phyloP scores from a whole-genome alignment of 2,888 invertebrate species.

The Neoitamus cyanurus region DNA sequence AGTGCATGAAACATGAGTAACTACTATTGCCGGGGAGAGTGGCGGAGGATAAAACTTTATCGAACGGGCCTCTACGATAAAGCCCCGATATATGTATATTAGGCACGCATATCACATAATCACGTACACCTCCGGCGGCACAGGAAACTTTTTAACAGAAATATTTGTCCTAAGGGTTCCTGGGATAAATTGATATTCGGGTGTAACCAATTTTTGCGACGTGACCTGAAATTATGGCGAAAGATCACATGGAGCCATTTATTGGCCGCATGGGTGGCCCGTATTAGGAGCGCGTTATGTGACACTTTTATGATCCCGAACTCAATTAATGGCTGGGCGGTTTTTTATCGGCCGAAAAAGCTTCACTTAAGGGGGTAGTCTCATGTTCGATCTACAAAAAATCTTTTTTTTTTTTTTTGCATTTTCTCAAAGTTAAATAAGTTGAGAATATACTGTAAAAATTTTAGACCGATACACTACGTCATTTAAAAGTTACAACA shows the following conservation, averaged over 20 bases:
- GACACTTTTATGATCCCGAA: slow-evolving; percentile 36
- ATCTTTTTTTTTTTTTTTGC: no score
- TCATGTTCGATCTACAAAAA: no score
- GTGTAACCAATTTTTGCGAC: slow-evolving; percentile 50
- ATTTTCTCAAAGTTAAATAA: no score
- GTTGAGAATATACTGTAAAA: no score
- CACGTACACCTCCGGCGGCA: slow-evolving; percentile 37
- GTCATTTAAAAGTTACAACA: no score
- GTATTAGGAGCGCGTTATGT: slow-evolving; percentile 26
- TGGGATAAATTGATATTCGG: slow-evolving; percentile 44
- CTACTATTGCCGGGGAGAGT: background rate
- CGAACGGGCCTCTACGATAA: slow-evolving; percentile 23
- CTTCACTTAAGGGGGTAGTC: no score
- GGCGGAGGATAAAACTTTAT: slow-evolving; percentile 22
- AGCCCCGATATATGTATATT: slow-evolving; percentile 42
- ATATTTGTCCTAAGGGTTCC: slow-evolving; percentile 41
- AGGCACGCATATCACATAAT: slow-evolving; percentile 42
- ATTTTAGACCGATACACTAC: no score
- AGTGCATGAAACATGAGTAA: slow-evolving; percentile 14
- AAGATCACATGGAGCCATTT: slow-evolving; percentile 39
- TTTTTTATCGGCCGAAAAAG: background rate
- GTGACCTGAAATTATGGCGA: slow-evolving; percentile 50
- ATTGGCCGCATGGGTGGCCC: slow-evolving; percentile 31
- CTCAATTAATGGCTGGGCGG: background rate
- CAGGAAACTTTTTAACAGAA: slow-evolving; percentile 41